phyloP scores from a whole-genome alignment of 2,888 invertebrate genomes.

The Rotaria magnacalcarata region DNA sequence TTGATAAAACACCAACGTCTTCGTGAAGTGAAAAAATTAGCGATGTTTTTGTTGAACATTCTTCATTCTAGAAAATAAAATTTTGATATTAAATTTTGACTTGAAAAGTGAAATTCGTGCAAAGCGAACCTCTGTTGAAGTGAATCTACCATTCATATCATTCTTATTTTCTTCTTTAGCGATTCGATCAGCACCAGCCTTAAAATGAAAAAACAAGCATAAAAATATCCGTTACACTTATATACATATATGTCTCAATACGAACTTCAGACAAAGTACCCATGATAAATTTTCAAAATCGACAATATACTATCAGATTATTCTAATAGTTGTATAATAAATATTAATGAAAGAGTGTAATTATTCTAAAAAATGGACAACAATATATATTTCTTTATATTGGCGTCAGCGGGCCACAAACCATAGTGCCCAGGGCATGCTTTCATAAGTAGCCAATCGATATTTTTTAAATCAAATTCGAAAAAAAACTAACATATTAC shows the following conservation, averaged over 20 bases:
- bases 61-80: neutral
- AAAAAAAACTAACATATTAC: neutral
- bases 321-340: neutral
- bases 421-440: neutral
- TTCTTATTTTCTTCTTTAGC: neutral
- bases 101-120: too few species aligned
- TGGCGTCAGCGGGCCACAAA: neutral
- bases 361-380: neutral
- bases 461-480: neutral
- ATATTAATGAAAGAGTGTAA: neutral
- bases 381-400: neutral
- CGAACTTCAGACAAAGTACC: neutral
- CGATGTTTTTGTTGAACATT: conserved; percentile 59
- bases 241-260: neutral
- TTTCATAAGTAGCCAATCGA: neutral
- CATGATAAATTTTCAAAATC: neutral
- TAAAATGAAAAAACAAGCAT: neutral
- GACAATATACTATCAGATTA: too few species aligned
- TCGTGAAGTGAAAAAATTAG: conserved; percentile 80
- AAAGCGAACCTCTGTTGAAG: neutral
- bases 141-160: neutral
- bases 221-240: neutral
- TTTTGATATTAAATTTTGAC: neutral
- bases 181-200: neutral
- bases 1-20: conserved; percentile 80